phyloP scores from a whole-genome alignment of 2,113 vertebrate species.

The Menidia beryllina region DNA sequence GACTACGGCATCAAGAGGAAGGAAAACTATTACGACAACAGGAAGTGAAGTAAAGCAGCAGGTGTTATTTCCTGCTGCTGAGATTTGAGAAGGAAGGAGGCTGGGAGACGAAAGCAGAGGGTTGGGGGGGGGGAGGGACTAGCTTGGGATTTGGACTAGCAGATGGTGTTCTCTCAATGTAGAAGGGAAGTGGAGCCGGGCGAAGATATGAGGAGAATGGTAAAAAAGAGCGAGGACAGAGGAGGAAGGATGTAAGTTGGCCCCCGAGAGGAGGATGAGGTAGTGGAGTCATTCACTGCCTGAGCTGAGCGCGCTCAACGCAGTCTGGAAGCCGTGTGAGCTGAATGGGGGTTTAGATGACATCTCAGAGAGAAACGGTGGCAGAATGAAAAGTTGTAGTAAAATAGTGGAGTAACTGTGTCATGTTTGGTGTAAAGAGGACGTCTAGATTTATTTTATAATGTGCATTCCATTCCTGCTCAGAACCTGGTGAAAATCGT shows the following conservation, averaged over 20 bases:
- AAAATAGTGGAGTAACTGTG: slow-evolving; percentile 12
- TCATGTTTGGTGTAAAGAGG: background rate
- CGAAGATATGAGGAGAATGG: slow-evolving; percentile 64
- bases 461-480: background rate
- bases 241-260: slow-evolving; percentile 72
- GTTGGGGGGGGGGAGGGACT: background rate
- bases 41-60: slow-evolving; percentile 73
- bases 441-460: background rate
- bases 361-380: slow-evolving; percentile 26
- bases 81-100: slow-evolving; percentile 54
- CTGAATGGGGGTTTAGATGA: slow-evolving; percentile 26
- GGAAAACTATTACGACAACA: slow-evolving; percentile 28
- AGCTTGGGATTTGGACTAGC: slow-evolving; percentile 57
- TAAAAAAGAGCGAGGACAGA: slow-evolving; percentile 57
- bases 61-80: slow-evolving; percentile 68
- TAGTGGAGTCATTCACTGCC: slow-evolving; percentile 69
- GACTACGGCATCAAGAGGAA: background rate
- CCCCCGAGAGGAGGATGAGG: slow-evolving; percentile 64
- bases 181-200: slow-evolving; percentile 63
- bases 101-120: slow-evolving; percentile 27
- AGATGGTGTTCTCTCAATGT: slow-evolving; percentile 67
- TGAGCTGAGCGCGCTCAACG: slow-evolving; percentile 51
- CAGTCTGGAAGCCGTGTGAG: slow-evolving; percentile 49
- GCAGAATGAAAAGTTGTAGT: slow-evolving; percentile 24
- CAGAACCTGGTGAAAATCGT: too few relatives aligned